Evolutionary conservation across 2,888 invertebrate genomes (phyloP).

Genomic region (Noctuana brunneofusca): DNA sequence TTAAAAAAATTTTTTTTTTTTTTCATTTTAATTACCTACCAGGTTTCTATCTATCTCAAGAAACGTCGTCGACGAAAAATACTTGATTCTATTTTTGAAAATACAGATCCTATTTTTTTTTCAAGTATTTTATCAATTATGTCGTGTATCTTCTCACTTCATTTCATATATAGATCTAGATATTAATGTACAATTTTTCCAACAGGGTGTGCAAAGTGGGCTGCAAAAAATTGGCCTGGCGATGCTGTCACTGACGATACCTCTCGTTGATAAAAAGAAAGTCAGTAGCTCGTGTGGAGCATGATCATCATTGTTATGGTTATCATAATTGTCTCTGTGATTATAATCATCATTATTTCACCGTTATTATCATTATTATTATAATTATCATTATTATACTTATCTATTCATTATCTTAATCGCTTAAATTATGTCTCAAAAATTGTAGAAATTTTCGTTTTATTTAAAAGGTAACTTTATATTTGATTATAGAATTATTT

Average conservation of each 20-base stretch:
- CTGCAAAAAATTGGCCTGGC: slow-evolving; percentile 72
- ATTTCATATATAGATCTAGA: background rate
- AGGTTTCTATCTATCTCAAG: no score
- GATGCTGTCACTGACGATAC: slow-evolving; percentile 69
- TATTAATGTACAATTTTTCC: slow-evolving; percentile 40
- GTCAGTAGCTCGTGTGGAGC: slow-evolving; percentile 64
- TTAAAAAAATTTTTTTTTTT: no score
- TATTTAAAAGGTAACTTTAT: no score
- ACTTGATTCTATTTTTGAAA: no score
- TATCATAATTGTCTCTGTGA: slow-evolving; percentile 33
- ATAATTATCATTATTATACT: slow-evolving; percentile 3
- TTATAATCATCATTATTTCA: no score
- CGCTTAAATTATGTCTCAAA: background rate
- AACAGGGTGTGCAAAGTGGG: slow-evolving; percentile 67
- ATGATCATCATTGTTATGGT: slow-evolving; percentile 40
- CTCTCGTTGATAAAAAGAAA: slow-evolving; percentile 66
- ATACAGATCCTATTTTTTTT: no score
- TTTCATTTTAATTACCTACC: no score
- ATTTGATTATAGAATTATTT: no score
- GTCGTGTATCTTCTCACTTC: background rate
- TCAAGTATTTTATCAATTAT: no score
- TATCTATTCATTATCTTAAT: background rate
- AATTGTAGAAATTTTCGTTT: no score
- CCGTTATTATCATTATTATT: slow-evolving; percentile 1
- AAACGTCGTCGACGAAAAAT: no score